Evolutionary conservation across 2,888 invertebrate genomes (phyloP), one percentile per base, ranked within the genome.

Genomic region (Pocota personata): DNA sequence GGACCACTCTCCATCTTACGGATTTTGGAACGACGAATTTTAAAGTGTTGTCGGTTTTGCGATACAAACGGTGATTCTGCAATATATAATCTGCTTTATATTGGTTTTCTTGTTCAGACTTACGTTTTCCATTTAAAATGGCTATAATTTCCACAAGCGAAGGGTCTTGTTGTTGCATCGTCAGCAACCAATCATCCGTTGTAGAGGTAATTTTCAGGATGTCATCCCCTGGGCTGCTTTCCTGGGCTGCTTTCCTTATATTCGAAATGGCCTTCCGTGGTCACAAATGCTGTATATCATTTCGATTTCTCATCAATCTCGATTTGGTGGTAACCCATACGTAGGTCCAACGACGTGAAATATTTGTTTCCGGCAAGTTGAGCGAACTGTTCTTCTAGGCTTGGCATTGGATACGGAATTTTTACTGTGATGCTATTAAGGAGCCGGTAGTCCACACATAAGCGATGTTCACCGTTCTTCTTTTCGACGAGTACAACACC

Each of bases 241-340:
- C 80, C 1, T 87, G 87, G 8, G 64, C 62, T 88, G 16, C 48
- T 52, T 4, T 82, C 87, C 43, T 35, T 72, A 32, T 24, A 72
- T 10, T 72, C 72, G 10, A 16, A 72, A 12, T 48, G 35, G 10
- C 72, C 72, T 7, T 60, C 60, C 3, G 21, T 35, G 14, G 72
- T 48, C 0, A 72, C 35, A 50, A 72, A 87, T 6, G 87, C 87
- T 2, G 88, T 88, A 30, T 67, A 87, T 30, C 86, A 50, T 30
- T 77, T 82, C n/a, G 82, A 84, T 7, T 24, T 1, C 19, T 88
- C 77, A 0, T 67, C 69, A 0, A 88, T 60, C 57, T 80, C 77
- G 2, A 87, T 87, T 73, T 88, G 87, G 21, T 88, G 82, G 58
- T 86, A 88, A 1, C 84, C 87, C 77, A 78, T 76, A 5, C 58